phyloP scores from a whole-genome alignment of 2,888 invertebrate species.

The Cheilosia vulpina region DNA sequence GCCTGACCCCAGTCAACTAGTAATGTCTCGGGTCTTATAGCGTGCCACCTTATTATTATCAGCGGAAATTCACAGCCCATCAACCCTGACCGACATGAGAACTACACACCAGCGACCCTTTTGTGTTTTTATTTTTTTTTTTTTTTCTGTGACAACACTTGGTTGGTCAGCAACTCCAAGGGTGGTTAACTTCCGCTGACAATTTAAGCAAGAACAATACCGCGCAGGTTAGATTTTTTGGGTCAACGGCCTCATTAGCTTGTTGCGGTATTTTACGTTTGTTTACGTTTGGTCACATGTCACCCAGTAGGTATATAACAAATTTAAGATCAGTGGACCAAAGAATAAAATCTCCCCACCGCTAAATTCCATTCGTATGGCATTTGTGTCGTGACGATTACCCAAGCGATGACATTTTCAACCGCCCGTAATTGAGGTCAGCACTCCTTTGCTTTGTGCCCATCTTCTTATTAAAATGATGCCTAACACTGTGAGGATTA shows the following conservation, averaged over 20 bases:
- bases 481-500: conserved; percentile 1
- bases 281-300: conserved; percentile 15
- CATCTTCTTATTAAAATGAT: conserved; percentile 66
- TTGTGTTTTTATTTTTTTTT: conserved; percentile 11
- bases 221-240: conserved; percentile 29
- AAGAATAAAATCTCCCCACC: conserved; percentile 2
- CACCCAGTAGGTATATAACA: background rate
- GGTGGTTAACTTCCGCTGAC: conserved; percentile 56
- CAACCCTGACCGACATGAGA: conserved; percentile 73
- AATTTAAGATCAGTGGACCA: conserved; percentile 17
- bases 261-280: conserved; percentile 19
- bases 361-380: background rate
- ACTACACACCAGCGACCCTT: conserved; percentile 39
- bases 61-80: conserved; percentile 68
- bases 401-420: conserved; percentile 51
- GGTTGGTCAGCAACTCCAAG: conserved; percentile 51
- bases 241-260: conserved; percentile 49
- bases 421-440: conserved; percentile 44
- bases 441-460: conserved; percentile 56
- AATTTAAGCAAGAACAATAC: conserved; percentile 53
- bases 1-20: conserved; percentile 52
- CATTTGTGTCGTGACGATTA: conserved; percentile 24
- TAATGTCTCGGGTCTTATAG: conserved; percentile 23
- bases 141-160: background rate
- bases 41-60: conserved; percentile 55